Evolutionary conservation across 2,113 vertebrate genomes (phyloP), one percentile per base, ranked within the genome.

Genomic region (Perccottus glenii): DNA sequence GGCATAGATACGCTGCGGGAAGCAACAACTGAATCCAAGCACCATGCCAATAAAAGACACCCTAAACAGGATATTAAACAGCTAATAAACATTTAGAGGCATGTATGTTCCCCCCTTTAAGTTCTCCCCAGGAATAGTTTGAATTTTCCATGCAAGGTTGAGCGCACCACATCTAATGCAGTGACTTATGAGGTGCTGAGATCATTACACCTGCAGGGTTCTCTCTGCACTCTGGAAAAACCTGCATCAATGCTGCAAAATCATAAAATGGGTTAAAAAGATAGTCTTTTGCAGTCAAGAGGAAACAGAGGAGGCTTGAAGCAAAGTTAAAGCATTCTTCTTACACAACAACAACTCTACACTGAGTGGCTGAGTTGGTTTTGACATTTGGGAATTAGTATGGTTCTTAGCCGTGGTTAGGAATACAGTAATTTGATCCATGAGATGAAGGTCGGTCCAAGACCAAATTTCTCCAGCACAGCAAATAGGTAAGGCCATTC

Each of bases 21-120:
- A 78, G 70, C 42, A 14, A 61, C 77, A 73, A 76, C 68, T 75
- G 69, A 86, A 85, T 68, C 12, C 14, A 77, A 60, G 58, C 69
- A 84, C 45, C 73, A 63, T 64, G 70, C 74, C 81, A 80, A 87
- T 84, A 82, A 90, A 88, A 83, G 69, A 81, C 79, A 60, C 79
- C 76, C 84, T 86, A 86, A 90, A 89, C 88, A 90, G 91, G 90
- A 91, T 90, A 90, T 90, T 91, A 89, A 91, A 90, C 88, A 91
- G 87, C 89, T 85, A 89, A 88, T 92, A 91, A 91, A 91, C 77
- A 80, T 92, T 89, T 81, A 81, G 73, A 75, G 71, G 75, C 63
- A 73, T 83, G 78, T 77, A 73, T 68, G 58, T 75, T 85, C 15
- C 77, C 71, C 19, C 66, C 72, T 87, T 77, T 82, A 87, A 86